A percentile compares a stretch with the other conserved stretches of the same genome.
Evolutionary conservation across 2,888 invertebrate species (phyloP).

Genomic region (Chalcosyrphus nemorum): DNA sequence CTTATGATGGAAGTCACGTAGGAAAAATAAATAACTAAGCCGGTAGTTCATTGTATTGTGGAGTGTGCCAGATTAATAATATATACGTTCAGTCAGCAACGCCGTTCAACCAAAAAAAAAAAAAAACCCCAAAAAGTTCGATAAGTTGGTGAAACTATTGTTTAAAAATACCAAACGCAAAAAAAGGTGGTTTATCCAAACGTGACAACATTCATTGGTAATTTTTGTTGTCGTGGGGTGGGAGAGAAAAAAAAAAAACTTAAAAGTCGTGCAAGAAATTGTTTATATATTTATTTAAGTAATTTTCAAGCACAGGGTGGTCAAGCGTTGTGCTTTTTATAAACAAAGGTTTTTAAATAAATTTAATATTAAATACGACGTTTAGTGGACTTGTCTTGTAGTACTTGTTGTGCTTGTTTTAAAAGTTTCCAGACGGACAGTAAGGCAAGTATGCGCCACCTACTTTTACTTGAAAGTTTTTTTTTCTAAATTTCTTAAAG

Average conservation of each 20-base stretch:
- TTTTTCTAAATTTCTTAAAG: too few species aligned
- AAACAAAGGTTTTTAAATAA: too few species aligned
- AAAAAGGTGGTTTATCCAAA: background rate
- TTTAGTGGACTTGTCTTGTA: too few species aligned
- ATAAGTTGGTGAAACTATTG: constrained; percentile 23
- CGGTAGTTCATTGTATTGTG: constrained; percentile 59
- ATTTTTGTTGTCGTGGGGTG: background rate
- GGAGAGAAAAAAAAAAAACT: background rate
- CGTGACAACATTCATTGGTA: background rate
- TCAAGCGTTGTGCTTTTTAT: too few species aligned
- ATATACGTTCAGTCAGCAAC: background rate
- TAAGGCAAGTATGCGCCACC: too few species aligned
- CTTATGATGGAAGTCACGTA: constrained; percentile 53
- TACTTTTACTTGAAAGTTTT: too few species aligned
- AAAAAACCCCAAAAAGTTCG: background rate
- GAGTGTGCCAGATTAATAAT: constrained; percentile 54
- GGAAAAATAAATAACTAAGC: constrained; percentile 52
- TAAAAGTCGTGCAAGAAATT: background rate
- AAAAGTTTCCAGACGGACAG: too few species aligned
- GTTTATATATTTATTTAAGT: background rate
- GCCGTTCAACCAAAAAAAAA: too few species aligned
- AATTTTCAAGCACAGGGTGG: background rate
- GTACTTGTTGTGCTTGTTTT: too few species aligned
- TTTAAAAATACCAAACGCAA: constrained; percentile 10
- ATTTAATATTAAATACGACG: too few species aligned